Percentiles rank a stretch among this genome's conserved stretches.
Evolutionary conservation across 2,888 invertebrate genomes (phyloP).

Genomic region (Cantharis flavilabris): DNA sequence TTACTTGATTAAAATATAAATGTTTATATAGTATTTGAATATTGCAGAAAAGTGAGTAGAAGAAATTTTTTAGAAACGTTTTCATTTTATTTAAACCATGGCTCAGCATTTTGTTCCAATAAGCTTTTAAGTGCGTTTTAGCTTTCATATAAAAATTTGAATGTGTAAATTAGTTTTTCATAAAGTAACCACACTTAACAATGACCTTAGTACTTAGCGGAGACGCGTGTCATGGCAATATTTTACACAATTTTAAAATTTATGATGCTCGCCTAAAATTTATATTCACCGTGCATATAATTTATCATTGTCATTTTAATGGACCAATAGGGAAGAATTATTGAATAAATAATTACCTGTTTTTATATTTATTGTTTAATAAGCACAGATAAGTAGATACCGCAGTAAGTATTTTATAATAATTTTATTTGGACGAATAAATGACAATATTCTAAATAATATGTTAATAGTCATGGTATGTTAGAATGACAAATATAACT

Average conservation of each 20-base stretch:
- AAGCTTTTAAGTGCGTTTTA: background rate
- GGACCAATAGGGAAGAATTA: background rate
- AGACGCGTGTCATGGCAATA: background rate
- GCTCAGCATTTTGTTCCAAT: background rate
- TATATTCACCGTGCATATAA: background rate
- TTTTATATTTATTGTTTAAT: background rate
- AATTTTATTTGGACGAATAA: no score
- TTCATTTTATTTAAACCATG: background rate
- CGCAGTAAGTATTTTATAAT: background rate
- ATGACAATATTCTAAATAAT: no score
- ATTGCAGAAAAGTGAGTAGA: background rate
- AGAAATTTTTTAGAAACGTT: background rate
- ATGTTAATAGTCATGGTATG: no score
- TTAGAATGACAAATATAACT: no score
- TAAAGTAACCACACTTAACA: background rate
- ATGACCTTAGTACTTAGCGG: background rate
- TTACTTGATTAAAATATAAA: background rate
- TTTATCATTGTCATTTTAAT: background rate
- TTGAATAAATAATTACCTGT: background rate
- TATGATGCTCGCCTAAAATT: background rate
- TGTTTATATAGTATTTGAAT: background rate
- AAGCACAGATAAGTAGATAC: background rate
- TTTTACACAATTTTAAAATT: slow-evolving; percentile 1
- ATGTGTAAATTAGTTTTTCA: background rate
- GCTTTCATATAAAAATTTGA: background rate